A percentile compares a stretch with the other conserved stretches of the same genome.
Evolutionary conservation across 1,140 invertebrate genomes (phyloP).

Genomic region (Pantala flavescens): DNA sequence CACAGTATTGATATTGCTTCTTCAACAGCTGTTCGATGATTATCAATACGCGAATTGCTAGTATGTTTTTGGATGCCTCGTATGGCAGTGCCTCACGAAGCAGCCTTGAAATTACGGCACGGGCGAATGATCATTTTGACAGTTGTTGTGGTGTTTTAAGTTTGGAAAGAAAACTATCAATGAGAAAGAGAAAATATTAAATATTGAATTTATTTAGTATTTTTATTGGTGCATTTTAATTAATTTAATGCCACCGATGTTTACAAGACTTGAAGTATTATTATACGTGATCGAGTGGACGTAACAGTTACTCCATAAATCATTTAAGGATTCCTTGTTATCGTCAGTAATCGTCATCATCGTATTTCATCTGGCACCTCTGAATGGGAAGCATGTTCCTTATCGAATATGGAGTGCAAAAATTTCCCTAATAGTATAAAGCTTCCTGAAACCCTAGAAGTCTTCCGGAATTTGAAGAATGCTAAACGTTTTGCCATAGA

Average conservation of each 20-base stretch:
- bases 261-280: background rate
- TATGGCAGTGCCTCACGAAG: background rate
- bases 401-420: background rate
- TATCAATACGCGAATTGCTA: background rate
- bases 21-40: background rate
- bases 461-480: constrained; percentile 59
- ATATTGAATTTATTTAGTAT: background rate
- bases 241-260: background rate
- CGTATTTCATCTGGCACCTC: background rate
- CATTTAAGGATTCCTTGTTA: background rate
- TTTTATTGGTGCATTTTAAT: background rate
- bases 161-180: background rate
- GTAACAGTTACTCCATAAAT: background rate
- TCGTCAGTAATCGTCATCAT: background rate
- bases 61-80: background rate
- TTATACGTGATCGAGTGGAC: background rate
- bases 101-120: background rate
- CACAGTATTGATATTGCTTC: background rate
- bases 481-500: constrained; percentile 63
- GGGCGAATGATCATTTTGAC: background rate
- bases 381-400: background rate
- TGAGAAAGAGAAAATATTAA: background rate
- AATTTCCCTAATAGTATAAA: constrained; percentile 35
- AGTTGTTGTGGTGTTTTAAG: background rate
- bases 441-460: constrained; percentile 41